Base-by-base conservation (phyloP, 2,888 invertebrate species). In the Glyphotaelius pellucidus region DNA sequence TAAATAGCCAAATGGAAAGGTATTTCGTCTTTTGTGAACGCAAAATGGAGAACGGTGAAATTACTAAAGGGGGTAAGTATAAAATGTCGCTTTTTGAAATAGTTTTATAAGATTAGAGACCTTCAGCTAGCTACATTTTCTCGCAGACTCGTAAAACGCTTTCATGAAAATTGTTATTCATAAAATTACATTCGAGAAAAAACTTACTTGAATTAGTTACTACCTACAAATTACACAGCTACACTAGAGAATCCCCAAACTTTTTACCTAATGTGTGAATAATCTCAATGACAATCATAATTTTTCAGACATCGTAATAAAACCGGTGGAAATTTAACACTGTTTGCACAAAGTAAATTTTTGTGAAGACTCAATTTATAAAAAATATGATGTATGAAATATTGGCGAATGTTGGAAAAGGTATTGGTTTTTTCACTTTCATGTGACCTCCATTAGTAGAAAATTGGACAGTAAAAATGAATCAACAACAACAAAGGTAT, bases 1-100 rank as follows among this genome's bases (percentile, higher is more conserved):
- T 92, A 92, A 93, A 93, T 92, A 92, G 87, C 91, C 30, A 90
- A 91, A 91, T 91, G 38, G 86, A 90, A 92, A 92, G 91, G 92
- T 91, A 90, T 87, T 89, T 88, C 91, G 93, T 90, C 93, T 91
- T 93, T 92, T 91, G 92, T 92, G 80, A 86, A 84, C 80, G 87
- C 89, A 92, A 92, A 92, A 92, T 90, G 91, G 87, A 89, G 89
- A 90, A 90, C 38, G 83, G 67, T 87, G 86, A 91, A 92, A 93
- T 80, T 81, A 85, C 88, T n/a, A 32, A 88, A 92, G 47, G 90
- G 90, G 92, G 87, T 85, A 80, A 91, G 92, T 87, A 89, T 89
- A 92, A 91, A 93, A 91, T 89, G 91, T 92, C 80, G 90, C 84
- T 80, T 90, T 83, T 79, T 86, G 84, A 89, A 91, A 90, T 84